Percentiles rank a stretch among this genome's conserved stretches.
phyloP scores from a whole-genome alignment of 2,888 invertebrate species.

The Anthoptus insignis region DNA sequence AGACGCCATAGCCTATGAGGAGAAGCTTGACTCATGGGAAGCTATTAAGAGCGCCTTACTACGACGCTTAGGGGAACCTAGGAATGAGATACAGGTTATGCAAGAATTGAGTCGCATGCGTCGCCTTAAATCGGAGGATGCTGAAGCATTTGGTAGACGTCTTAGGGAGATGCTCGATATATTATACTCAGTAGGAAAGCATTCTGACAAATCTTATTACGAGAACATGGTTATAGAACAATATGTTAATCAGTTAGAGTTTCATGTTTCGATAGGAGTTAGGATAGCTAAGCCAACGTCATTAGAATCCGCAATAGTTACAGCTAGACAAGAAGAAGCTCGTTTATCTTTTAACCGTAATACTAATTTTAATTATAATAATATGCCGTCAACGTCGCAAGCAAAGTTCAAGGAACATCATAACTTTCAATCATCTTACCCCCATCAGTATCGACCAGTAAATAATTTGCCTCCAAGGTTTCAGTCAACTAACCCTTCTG shows the following conservation, averaged over 20 bases:
- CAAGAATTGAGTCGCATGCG: conserved; percentile 29
- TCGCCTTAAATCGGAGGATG: conserved; percentile 24
- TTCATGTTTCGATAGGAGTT: conserved; percentile 22
- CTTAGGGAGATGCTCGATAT: conserved; percentile 14
- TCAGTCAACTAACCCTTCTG: neutral
- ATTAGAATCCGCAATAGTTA: conserved; percentile 12
- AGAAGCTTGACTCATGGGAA: conserved; percentile 21
- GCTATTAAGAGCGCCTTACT: neutral
- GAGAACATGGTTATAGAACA: conserved; percentile 17
- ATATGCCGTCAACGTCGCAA: conserved; percentile 1
- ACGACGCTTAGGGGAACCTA: conserved; percentile 24
- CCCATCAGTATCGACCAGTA: too few species aligned
- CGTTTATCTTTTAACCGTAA: neutral
- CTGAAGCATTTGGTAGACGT: conserved; percentile 12
- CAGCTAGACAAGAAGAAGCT: conserved; percentile 24
- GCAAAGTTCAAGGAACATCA: conserved; percentile 15
- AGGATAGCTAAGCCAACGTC: conserved; percentile 15
- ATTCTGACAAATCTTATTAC: conserved; percentile 7
- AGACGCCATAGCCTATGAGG: conserved; percentile 32
- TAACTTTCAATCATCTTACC: neutral
- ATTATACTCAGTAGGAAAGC: conserved; percentile 12
- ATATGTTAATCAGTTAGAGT: conserved; percentile 15
- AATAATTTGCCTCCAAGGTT: neutral
- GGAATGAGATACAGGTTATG: conserved; percentile 33
- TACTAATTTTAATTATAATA: conserved; percentile 11